Conservation (phyloP, 2,888 invertebrate species). For the Tipula unca region DNA sequence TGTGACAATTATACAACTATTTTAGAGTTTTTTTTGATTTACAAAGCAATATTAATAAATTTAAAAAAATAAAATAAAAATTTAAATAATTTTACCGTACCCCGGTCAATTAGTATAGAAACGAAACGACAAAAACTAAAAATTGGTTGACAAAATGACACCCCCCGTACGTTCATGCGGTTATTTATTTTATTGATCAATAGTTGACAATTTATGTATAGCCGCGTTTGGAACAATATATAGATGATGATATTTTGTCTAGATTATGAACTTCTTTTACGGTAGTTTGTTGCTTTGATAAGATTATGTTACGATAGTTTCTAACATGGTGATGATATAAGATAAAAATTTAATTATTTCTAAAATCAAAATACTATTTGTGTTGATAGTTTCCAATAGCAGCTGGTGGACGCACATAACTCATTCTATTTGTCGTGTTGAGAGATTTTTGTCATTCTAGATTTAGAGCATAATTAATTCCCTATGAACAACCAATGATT, state of each 20-base stretch:
- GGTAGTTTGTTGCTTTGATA: background rate
- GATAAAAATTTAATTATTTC: no score
- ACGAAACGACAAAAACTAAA: background rate
- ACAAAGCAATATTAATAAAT: background rate
- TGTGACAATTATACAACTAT: background rate
- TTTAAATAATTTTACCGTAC: background rate
- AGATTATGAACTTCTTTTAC: background rate
- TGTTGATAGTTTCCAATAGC: no score
- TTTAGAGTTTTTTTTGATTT: background rate
- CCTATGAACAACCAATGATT: no score
- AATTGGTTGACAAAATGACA: background rate
- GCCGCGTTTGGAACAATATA: background rate
- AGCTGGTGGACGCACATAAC: no score
- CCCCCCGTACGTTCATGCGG: background rate
- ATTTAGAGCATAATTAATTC: no score
- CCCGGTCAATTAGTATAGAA: background rate
- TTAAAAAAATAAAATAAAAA: background rate
- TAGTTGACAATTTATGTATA: background rate
- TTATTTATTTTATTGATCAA: background rate
- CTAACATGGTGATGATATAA: no score
- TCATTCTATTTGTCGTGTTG: no score
- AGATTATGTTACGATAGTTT: background rate
- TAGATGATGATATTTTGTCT: background rate
- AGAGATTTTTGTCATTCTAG: no score
- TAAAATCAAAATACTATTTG: no score